Evolutionary conservation across 2,888 invertebrate species (phyloP).

Genomic region (Diaperis boleti): DNA sequence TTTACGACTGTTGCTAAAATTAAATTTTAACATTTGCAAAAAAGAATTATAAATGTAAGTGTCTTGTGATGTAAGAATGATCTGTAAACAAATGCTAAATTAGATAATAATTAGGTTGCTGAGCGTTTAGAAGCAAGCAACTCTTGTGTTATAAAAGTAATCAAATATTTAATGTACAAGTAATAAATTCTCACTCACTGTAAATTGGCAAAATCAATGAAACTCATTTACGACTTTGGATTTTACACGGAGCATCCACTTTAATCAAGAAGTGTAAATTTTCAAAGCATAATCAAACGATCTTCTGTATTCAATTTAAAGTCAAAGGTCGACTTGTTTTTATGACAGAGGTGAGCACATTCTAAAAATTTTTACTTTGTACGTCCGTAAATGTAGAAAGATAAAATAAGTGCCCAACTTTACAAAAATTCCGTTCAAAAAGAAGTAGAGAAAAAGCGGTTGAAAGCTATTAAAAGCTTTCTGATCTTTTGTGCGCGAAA

Average conservation of each 20-base stretch:
- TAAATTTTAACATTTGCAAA: too few relatives aligned
- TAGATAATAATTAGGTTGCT: too few relatives aligned
- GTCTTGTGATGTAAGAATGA: too few relatives aligned
- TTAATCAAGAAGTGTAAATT: conserved; percentile 16
- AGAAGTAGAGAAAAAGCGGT: not conserved
- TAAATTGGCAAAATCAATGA: not conserved
- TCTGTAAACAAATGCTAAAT: too few relatives aligned
- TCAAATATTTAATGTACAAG: not conserved
- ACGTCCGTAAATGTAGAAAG: not conserved
- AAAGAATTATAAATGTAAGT: too few relatives aligned
- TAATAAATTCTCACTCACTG: not conserved
- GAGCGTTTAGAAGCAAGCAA: too few relatives aligned
- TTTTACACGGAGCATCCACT: not conserved
- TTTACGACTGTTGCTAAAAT: too few relatives aligned
- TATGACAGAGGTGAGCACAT: not conserved
- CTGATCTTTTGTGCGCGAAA: conserved; percentile 5
- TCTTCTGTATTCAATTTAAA: conserved; percentile 6
- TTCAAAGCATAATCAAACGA: conserved; percentile 1
- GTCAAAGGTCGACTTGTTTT: not conserved
- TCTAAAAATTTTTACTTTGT: not conserved
- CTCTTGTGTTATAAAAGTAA: not conserved
- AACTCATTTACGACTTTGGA: not conserved
- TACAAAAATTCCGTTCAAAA: not conserved
- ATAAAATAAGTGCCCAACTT: conserved; percentile 2
- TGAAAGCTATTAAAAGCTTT: conserved; percentile 13